Conservation (phyloP, 2,113 vertebrate genomes). For the Dipodomys merriami region DNA sequence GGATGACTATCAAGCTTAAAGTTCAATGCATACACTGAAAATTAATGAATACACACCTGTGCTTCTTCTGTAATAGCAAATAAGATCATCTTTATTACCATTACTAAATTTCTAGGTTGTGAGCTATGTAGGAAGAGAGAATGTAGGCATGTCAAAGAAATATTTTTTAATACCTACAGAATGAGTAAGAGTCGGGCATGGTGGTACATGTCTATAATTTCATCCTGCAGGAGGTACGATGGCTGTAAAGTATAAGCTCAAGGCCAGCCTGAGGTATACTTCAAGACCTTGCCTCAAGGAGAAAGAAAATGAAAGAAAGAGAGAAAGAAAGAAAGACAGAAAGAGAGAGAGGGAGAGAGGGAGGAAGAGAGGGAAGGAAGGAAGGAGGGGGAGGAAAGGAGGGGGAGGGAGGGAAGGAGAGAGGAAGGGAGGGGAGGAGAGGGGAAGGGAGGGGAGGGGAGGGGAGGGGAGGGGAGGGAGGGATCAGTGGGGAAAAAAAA, state of each 20-base stretch:
- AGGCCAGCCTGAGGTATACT: neutral
- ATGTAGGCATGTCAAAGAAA: neutral
- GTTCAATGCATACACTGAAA: constrained; percentile 30
- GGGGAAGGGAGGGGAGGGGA: no score
- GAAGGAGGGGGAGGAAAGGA: no score
- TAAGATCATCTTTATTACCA: neutral
- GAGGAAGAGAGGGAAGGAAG: no score
- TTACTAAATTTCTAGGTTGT: neutral
- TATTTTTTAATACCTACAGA: constrained; percentile 26
- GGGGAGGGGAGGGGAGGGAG: no score
- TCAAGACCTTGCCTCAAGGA: neutral
- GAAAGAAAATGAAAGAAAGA: neutral
- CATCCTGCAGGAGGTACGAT: neutral
- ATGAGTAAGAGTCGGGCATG: neutral
- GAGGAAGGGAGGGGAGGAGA: no score
- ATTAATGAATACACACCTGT: neutral
- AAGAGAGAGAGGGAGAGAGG: no score
- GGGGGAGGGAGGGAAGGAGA: no score
- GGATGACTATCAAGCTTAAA: constrained; percentile 10
- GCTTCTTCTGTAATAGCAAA: constrained; percentile 40
- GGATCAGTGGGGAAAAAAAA: no score
- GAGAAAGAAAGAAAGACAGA: no score
- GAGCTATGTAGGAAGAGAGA: neutral
- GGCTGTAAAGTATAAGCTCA: neutral
- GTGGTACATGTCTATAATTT: neutral